Percentiles rank a stretch among this genome's conserved stretches.
Evolutionary conservation across 2,113 vertebrate species (phyloP).

Genomic region (Corythaeola cristata): DNA sequence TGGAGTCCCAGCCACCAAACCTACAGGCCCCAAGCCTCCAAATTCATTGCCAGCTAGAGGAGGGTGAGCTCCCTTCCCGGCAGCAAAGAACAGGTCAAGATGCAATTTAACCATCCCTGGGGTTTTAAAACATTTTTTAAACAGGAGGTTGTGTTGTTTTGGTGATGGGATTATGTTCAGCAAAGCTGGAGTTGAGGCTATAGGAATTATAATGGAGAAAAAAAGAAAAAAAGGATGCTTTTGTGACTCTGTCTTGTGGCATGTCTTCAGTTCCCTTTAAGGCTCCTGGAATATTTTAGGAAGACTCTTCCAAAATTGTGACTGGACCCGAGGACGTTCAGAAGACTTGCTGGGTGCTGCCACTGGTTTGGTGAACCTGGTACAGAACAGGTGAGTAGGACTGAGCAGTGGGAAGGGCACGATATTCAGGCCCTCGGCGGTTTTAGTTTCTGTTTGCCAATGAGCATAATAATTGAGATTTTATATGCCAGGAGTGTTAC

Average conservation of each 20-base stretch:
- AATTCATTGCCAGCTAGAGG: background rate
- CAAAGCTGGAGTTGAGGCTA: background rate
- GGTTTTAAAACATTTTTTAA: background rate
- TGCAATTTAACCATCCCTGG: background rate
- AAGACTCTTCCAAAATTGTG: background rate
- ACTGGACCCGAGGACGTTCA: background rate
- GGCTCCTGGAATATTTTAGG: background rate
- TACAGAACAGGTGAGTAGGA: background rate
- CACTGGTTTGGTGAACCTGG: background rate
- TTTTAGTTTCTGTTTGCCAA: background rate
- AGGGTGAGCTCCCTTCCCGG: background rate
- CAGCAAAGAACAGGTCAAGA: background rate
- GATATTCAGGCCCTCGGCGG: fast-evolving
- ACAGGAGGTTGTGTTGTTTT: background rate
- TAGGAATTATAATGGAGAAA: fast-evolving
- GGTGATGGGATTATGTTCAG: background rate
- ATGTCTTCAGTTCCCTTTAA: fast-evolving
- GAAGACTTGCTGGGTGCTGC: background rate
- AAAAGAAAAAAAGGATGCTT: background rate
- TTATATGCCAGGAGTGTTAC: background rate
- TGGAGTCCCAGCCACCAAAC: fast-evolving
- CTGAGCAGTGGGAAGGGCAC: background rate
- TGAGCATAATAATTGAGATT: background rate
- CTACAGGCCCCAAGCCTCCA: background rate
- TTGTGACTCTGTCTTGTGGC: background rate